Evolutionary conservation across 2,888 invertebrate species (phyloP).

Genomic region (Atrina japonica): DNA sequence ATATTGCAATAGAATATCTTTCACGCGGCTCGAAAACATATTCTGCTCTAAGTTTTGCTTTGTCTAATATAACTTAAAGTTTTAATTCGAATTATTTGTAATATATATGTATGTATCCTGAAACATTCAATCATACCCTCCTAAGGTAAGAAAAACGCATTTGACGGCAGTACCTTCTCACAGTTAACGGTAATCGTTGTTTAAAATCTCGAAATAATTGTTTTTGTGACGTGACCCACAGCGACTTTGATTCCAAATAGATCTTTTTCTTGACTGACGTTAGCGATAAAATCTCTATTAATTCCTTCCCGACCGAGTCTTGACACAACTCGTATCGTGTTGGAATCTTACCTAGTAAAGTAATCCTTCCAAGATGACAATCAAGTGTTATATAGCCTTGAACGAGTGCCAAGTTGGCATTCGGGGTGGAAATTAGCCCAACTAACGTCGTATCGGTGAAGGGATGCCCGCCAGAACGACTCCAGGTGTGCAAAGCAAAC

Average conservation of each 20-base stretch:
- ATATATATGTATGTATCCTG: no score
- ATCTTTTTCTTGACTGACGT: conserved; percentile 22
- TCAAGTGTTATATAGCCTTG: conserved; percentile 22
- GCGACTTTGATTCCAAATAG: conserved; percentile 17
- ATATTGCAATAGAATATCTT: no score
- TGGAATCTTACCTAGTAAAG: conserved; percentile 31
- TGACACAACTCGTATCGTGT: conserved; percentile 36
- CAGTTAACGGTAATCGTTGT: conserved; percentile 16
- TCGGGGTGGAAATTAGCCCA: conserved; percentile 20
- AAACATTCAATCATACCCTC: no score
- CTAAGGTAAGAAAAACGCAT: no score
- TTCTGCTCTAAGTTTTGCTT: no score
- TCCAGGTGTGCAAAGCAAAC: conserved; percentile 2
- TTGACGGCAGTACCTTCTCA: conserved; percentile 20
- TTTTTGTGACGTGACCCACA: conserved; percentile 24
- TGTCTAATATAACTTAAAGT: no score
- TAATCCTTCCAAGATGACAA: conserved; percentile 29
- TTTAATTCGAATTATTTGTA: no score
- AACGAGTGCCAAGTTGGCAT: conserved; percentile 17
- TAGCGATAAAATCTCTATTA: conserved; percentile 36
- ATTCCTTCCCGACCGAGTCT: conserved; percentile 29
- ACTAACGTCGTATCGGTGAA: conserved; percentile 8
- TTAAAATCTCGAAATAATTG: conserved; percentile 24
- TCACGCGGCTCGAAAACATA: no score
- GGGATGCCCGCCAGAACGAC: neutral